Evolutionary conservation across 1,140 invertebrate species (phyloP).

Genomic region (Drusus annulatus): DNA sequence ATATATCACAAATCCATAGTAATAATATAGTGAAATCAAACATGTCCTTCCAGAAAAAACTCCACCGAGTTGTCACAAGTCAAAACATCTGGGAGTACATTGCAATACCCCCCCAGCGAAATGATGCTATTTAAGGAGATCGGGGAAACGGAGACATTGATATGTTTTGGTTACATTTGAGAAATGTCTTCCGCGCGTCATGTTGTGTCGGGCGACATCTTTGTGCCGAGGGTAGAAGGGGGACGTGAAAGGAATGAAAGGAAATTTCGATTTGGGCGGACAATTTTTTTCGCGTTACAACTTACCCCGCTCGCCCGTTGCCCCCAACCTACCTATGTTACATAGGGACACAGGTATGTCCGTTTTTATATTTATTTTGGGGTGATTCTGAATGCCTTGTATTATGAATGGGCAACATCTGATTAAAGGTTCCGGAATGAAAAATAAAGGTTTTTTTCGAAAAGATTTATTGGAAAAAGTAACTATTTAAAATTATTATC

Average conservation of each 20-base stretch:
- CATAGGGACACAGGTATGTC: constrained; percentile 14
- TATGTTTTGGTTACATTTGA: constrained; percentile 60
- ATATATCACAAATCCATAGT: no score
- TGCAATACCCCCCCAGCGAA: not conserved
- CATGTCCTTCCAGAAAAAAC: no score
- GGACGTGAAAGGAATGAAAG: constrained; percentile 1
- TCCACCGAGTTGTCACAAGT: not conserved
- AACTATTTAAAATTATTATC: no score
- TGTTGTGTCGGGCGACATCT: constrained; percentile 39
- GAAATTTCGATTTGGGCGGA: constrained; percentile 29
- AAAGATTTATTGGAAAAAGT: no score
- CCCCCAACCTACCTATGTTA: not conserved
- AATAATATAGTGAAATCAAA: no score
- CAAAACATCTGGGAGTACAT: not conserved
- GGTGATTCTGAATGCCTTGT: no score
- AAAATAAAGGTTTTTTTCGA: not conserved
- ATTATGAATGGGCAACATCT: not conserved
- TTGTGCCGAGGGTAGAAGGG: not conserved
- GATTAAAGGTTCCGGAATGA: not conserved
- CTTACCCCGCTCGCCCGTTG: not conserved
- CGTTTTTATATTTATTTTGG: constrained; percentile 16
- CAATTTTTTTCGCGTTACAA: constrained; percentile 1
- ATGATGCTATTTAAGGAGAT: constrained; percentile 39
- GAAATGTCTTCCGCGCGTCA: constrained; percentile 58
- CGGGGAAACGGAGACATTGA: constrained; percentile 56